Conservation (phyloP, 2,113 vertebrate genomes). For the Pangasianodon hypophthalmus region DNA sequence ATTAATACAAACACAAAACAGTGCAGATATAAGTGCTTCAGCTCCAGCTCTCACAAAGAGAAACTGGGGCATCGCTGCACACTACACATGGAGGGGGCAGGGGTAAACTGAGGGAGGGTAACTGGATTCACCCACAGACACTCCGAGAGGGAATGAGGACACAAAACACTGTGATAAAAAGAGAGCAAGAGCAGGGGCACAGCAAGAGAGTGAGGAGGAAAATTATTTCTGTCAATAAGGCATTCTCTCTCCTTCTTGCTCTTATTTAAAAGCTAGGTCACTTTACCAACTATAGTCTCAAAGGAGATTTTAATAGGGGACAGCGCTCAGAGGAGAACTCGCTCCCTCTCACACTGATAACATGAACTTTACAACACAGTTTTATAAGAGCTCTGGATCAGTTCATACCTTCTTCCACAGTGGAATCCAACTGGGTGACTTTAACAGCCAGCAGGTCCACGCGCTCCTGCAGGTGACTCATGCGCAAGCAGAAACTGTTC, state of each 20-base stretch:
- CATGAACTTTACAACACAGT: background rate
- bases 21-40: background rate
- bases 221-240: conserved; percentile 24
- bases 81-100: background rate
- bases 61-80: conserved; percentile 23
- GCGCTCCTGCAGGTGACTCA: conserved; percentile 90
- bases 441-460: conserved; percentile 91
- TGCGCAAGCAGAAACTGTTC: conserved; percentile 90
- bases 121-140: background rate
- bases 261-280: conserved; percentile 50
- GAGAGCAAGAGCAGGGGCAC: background rate
- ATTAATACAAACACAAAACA: background rate
- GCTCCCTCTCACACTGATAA: background rate
- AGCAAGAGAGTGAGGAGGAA: background rate
- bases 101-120: background rate
- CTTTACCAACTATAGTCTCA: conserved; percentile 31
- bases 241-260: background rate
- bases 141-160: background rate
- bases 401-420: conserved; percentile 86
- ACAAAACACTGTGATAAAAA: background rate
- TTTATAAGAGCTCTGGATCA: background rate
- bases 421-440: conserved; percentile 91
- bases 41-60: background rate
- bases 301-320: conserved; percentile 39
- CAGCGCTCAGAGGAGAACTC: conserved; percentile 35